Percentiles rank a stretch among this genome's conserved stretches.
These are phyloP conservation scores for Dipodomys merriami DNA, from an alignment of 2,113 vertebrate genomes.

Conservation along the genomic window DNA sequence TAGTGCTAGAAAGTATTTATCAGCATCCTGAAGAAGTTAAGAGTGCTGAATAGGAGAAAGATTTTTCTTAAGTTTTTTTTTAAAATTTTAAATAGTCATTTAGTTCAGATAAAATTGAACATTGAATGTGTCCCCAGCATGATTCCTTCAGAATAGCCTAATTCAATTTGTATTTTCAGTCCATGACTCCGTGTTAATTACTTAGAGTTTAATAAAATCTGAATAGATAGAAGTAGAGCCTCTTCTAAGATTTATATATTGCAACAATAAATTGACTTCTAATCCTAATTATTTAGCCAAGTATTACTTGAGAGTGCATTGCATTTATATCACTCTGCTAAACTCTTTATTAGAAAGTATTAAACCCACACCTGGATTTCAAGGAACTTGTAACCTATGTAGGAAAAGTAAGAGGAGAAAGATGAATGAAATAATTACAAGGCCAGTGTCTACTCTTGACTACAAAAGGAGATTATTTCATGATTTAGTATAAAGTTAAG, in stretches of 20 bases:
- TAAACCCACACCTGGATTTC: conserved; percentile 1
- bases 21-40: background rate
- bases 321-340: background rate
- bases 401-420: background rate
- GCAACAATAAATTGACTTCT: conserved; percentile 18
- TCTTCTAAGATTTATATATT: conserved; percentile 3
- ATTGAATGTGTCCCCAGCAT: background rate
- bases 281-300: conserved; percentile 18
- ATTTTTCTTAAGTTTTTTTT: background rate
- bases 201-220: background rate
- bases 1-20: background rate
- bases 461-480: background rate
- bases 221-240: conserved; percentile 6
- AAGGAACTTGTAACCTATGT: background rate
- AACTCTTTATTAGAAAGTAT: background rate
- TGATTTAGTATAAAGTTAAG: conserved; percentile 7
- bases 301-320: background rate
- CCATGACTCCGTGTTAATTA: background rate
- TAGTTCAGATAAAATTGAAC: background rate
- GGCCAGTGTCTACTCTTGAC: background rate
- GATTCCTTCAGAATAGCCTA: conserved; percentile 5
- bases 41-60: background rate
- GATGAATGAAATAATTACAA: background rate
- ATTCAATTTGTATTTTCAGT: background rate
- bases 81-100: background rate